These are phyloP conservation scores for Vannuccia rotundouncinata DNA, from an alignment of 2,888 invertebrate genomes.

Conservation along the genomic window DNA sequence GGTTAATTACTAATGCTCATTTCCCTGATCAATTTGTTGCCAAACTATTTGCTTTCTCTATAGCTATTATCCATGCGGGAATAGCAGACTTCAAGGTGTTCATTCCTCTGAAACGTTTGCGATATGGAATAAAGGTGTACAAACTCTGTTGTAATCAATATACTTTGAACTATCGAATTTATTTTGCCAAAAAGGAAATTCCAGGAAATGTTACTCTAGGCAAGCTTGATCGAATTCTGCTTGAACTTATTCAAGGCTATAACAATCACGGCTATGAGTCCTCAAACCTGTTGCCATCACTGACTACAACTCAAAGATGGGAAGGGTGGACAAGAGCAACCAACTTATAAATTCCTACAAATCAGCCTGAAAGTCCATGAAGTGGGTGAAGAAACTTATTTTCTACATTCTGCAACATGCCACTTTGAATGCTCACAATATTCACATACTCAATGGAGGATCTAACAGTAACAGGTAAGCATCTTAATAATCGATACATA, in stretches of 20 bases:
- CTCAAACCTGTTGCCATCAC: not conserved
- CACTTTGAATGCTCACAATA: constrained; percentile 16
- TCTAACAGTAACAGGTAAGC: no score
- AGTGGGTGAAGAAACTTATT: constrained; percentile 1
- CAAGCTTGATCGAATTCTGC: not conserved
- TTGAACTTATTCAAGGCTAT: not conserved
- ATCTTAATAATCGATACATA: no score
- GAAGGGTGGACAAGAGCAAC: constrained; percentile 12
- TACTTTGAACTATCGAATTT: not conserved
- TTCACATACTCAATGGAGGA: not conserved
- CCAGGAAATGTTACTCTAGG: not conserved
- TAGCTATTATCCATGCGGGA: no score
- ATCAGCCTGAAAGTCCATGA: constrained; percentile 20
- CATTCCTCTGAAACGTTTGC: constrained; percentile 4
- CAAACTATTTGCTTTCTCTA: no score
- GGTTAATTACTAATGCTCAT: no score
- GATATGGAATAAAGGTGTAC: constrained; percentile 9
- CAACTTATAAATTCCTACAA: constrained; percentile 22
- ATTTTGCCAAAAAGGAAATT: not conserved
- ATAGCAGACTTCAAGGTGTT: constrained; percentile 1
- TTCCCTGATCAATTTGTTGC: no score
- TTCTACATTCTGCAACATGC: constrained; percentile 29
- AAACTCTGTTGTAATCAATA: constrained; percentile 21
- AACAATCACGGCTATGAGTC: not conserved
- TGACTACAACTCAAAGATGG: constrained; percentile 6